A percentile compares a stretch with the other conserved stretches of the same genome.
These are phyloP conservation scores for Pelmatolapia mariae DNA, from an alignment of 2,113 vertebrate species.

Conservation along the genomic window DNA sequence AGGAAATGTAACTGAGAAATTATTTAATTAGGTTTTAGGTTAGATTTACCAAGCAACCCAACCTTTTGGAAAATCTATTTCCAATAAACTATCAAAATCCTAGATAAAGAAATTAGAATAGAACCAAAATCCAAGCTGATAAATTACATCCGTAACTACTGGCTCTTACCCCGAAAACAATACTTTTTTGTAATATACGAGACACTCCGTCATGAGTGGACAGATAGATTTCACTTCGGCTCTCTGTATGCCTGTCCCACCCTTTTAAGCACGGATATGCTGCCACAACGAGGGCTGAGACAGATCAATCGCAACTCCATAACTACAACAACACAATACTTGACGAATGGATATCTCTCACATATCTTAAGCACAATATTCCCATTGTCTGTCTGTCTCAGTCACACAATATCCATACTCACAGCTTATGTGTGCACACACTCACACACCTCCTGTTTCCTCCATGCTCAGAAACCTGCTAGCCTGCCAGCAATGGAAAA, in stretches of 20 bases:
- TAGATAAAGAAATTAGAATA: neutral
- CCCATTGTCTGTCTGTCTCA: constrained; percentile 38
- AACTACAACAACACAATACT: constrained; percentile 2
- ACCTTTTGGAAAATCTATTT: neutral
- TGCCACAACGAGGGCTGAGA: neutral
- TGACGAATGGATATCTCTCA: constrained; percentile 29
- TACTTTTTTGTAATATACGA: neutral
- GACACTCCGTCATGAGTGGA: neutral
- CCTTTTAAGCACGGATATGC: neutral
- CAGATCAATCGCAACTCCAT: neutral
- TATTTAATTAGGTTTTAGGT: neutral
- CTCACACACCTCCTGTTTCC: neutral
- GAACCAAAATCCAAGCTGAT: neutral
- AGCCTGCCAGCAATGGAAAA: constrained; percentile 47
- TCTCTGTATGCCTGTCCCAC: neutral
- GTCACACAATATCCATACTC: constrained; percentile 2
- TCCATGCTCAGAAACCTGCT: constrained; percentile 7
- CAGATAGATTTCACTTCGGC: constrained; percentile 8
- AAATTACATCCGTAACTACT: neutral
- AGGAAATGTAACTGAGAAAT: neutral
- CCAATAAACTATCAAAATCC: neutral
- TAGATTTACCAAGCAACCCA: neutral
- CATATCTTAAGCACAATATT: constrained; percentile 32
- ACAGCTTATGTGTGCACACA: neutral
- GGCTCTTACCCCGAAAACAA: neutral